phyloP scores from a whole-genome alignment of 2,113 vertebrate species.

The Steatornis caripensis region DNA sequence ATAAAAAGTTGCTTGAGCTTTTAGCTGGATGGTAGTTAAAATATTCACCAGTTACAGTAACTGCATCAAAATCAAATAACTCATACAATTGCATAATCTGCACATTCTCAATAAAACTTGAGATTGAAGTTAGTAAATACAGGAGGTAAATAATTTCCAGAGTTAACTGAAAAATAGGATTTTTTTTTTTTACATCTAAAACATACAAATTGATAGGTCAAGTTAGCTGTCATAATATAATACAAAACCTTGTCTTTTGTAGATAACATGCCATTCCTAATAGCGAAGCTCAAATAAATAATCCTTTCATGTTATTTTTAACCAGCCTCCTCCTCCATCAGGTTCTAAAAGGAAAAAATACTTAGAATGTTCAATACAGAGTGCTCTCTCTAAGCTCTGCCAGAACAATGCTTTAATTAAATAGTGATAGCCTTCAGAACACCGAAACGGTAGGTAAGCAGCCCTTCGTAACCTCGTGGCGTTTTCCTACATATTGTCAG shows the following conservation, averaged over 20 bases:
- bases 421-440: background rate
- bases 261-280: background rate
- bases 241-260: background rate
- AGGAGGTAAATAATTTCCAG: background rate
- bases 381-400: background rate
- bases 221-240: background rate
- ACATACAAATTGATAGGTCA: too few species aligned
- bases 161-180: background rate
- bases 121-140: background rate
- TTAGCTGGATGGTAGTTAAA: background rate
- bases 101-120: background rate
- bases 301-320: constrained; percentile 34
- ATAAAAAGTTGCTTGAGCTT: background rate
- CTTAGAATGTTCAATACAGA: background rate
- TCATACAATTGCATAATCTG: background rate
- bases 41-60: background rate
- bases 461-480: background rate
- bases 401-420: background rate
- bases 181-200: background rate
- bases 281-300: background rate
- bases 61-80: background rate
- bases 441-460: background rate
- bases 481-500: background rate
- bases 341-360: background rate
- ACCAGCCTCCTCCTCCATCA: background rate